Evolutionary conservation across 2,113 vertebrate genomes (phyloP), one percentile per base, ranked within the genome.

Genomic region (Aptenodytes patagonicus): DNA sequence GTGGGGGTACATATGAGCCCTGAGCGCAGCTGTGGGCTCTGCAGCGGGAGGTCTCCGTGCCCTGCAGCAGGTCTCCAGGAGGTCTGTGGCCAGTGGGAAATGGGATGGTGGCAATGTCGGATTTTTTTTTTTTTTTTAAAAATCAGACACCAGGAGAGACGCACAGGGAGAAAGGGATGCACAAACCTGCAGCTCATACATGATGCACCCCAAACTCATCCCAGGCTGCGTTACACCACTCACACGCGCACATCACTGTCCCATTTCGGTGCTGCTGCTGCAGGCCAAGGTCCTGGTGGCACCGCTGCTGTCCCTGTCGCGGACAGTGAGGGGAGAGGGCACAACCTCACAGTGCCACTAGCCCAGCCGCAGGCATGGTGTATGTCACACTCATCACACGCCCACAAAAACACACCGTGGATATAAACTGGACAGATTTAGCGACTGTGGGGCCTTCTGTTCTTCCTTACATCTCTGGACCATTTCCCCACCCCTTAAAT

Each of bases 401-500:
- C 80, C 87, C 87, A 70, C 7, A 1, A 25, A 87, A 87, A 32
- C 89, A 44, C 2, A 0, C 54, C 4, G 1, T 25, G 61, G 90
- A 40, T 40, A 68, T 31, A 31, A 95, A 91, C 52, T 2, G 76
- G 46, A 68, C 72, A 89, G 73, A 66, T 84, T 91, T 55, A 89
- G 92, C 9, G 0, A 72, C 75, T 79, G 29, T 34, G 60, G 77
- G 75, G 46, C 89, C 87, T 96, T 82, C 93, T 93, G 57, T 90
- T 95, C 83, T 82, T 85, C 93, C 82, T 89, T 78, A 72, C 70
- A 77, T 92, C 83, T 87, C 71, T 70, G 87, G 80, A 9, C 78
- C 95, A 75, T 95, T 93, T 93, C 95, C 78, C 97, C 95, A 89
- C n/a, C 47, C 93, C 68, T 95, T 87, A 95, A 96, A 96, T 62